Evolutionary conservation across 2,888 invertebrate genomes (phyloP).

Genomic region (Caenorhabditis plicata): DNA sequence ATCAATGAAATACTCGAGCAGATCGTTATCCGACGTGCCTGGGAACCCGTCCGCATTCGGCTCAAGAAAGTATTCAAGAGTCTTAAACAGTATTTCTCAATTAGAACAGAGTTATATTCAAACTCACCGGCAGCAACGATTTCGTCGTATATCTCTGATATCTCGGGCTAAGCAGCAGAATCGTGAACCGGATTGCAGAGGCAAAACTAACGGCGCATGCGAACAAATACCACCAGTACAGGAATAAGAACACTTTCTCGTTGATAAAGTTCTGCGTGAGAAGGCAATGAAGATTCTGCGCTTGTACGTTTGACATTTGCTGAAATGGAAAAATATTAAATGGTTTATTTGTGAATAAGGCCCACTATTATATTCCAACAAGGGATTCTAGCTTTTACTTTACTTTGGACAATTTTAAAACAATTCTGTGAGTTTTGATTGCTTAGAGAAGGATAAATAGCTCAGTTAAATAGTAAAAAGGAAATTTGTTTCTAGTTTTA

Average conservation of each 20-base stretch:
- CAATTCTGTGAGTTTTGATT: too few relatives aligned
- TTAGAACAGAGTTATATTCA: background rate
- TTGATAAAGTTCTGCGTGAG: constrained; percentile 40
- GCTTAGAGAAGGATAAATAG: too few relatives aligned
- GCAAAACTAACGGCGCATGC: constrained; percentile 17
- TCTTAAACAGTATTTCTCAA: constrained; percentile 2
- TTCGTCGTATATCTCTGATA: constrained; percentile 22
- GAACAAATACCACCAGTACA: constrained; percentile 44
- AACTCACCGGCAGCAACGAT: constrained; percentile 11
- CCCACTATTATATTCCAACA: too few relatives aligned
- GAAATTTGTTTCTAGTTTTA: too few relatives aligned
- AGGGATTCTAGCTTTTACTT: too few relatives aligned
- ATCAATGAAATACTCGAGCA: constrained; percentile 15
- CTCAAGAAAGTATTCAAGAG: constrained; percentile 12
- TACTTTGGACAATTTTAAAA: too few relatives aligned
- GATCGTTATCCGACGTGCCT: constrained; percentile 9
- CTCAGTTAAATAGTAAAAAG: too few relatives aligned
- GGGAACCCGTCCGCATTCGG: too few relatives aligned
- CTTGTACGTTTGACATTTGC: constrained; percentile 4
- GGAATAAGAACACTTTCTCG: constrained; percentile 38
- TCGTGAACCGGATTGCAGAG: constrained; percentile 20
- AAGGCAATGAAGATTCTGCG: constrained; percentile 21
- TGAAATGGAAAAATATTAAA: constrained; percentile 2
- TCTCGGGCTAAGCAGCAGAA: constrained; percentile 3
- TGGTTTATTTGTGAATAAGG: too few relatives aligned